A percentile compares a stretch with the other conserved stretches of the same genome.
phyloP scores from a whole-genome alignment of 2,888 invertebrate species.

The Byasa hedistus region DNA sequence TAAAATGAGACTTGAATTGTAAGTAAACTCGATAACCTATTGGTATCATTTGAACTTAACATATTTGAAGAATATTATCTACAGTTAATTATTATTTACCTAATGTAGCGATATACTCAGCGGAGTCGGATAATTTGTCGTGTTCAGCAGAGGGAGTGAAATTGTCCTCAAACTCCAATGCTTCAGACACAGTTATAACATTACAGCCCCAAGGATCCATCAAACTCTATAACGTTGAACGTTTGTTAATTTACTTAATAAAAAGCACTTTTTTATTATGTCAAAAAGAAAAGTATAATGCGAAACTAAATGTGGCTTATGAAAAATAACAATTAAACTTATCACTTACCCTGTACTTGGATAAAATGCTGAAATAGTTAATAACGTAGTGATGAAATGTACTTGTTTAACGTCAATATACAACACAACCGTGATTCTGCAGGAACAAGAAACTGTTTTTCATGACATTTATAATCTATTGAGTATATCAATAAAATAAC shows the following conservation, averaged over 20 bases:
- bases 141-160: slow-evolving; percentile 64
- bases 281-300: not conserved
- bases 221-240: slow-evolving; percentile 52
- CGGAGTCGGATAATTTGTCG: slow-evolving; percentile 81
- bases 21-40: slow-evolving; percentile 29
- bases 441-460: not conserved
- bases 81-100: slow-evolving; percentile 66
- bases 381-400: not conserved
- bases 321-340: not conserved
- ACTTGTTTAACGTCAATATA: not conserved
- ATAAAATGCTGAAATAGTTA: not conserved
- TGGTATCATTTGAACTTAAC: slow-evolving; percentile 32
- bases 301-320: not conserved
- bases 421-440: not conserved
- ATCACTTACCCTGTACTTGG: not conserved
- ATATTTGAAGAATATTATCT: slow-evolving; percentile 11
- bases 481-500: not conserved
- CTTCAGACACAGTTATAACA: slow-evolving; percentile 47
- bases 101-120: slow-evolving; percentile 83
- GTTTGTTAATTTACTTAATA: not conserved
- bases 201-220: slow-evolving; percentile 77
- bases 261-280: not conserved
- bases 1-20: slow-evolving; percentile 7
- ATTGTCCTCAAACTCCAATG: slow-evolving; percentile 79
- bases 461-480: not conserved